Evolutionary conservation across 2,888 invertebrate genomes (phyloP).

Genomic region (Notodonta ziczac): DNA sequence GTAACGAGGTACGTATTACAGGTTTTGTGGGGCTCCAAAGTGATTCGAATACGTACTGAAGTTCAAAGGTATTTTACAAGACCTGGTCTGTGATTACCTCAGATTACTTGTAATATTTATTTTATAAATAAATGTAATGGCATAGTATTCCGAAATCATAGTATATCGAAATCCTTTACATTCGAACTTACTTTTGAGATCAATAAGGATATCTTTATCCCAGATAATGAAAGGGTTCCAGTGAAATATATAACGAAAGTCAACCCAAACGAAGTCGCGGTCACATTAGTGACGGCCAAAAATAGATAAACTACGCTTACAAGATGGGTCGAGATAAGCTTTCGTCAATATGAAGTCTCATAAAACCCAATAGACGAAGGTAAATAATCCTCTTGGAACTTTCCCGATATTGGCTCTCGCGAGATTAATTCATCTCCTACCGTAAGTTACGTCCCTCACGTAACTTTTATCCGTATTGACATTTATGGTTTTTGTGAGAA

Average conservation of each 20-base stretch:
- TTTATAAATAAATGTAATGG: no score
- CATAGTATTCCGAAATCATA: no score
- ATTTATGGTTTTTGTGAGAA: no score
- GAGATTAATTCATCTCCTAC: background rate
- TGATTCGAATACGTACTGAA: no score
- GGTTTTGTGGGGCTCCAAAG: no score
- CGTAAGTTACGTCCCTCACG: background rate
- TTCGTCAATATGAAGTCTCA: background rate
- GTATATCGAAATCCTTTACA: no score
- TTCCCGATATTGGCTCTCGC: background rate
- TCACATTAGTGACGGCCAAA: background rate
- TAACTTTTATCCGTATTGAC: background rate
- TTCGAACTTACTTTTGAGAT: no score
- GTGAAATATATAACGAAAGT: background rate
- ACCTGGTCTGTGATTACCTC: no score
- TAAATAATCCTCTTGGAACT: slow-evolving; percentile 1
- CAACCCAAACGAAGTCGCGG: background rate
- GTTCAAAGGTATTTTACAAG: no score
- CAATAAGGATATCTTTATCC: background rate
- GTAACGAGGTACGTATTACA: no score
- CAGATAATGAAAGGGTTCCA: background rate
- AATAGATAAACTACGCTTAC: background rate
- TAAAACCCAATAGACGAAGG: slow-evolving; percentile 2
- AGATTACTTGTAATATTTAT: no score
- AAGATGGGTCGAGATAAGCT: background rate